Evolutionary conservation across 2,797 vertebrate genomes (phyloP), one percentile per base, ranked within the genome.

Genomic region (Eulemur mongoz): DNA sequence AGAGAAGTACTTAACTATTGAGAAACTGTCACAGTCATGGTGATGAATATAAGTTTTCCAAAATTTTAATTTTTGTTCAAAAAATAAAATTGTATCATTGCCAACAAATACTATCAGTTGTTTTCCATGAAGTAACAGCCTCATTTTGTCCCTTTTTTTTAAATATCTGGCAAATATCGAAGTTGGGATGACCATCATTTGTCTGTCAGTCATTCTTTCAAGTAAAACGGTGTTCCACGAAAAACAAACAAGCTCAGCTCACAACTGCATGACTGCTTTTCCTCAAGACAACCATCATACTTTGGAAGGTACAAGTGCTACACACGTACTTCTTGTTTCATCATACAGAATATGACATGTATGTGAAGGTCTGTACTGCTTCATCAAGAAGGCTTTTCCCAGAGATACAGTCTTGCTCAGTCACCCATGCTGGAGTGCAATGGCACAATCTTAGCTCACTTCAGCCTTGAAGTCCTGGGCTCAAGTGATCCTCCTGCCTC

Each of bases 61-160:
- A 95, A 93, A 32, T 52, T 87, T 82, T 40, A 82, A 75, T 38
- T 91, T 90, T 81, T 89, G 30, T 27, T 76, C 89, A 27, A 96
- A 95, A 91, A 93, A 40, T 82, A 90, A 92, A 76, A 91, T 91
- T 92, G 70, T 93, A 89, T 70, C 82, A 93, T 3, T 90, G 92
- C 48, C 81, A 96, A 95, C 48, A 96, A 72, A 40, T 40, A 40
- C 10, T 50, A 22, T 75, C 57, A 65, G 32, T 76, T 89, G 65
- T 78, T 97, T 95, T 96, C 70, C 90, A 87, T 94, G 38, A 87
- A 93, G 63, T 61, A 89, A 94, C 12, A 78, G 15, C 32, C 27
- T 76, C 23, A 17, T n/a, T 94, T 73, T 95, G 30, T 95, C 87
- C 87, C 70, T 52, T 89, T 90, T 73, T 32, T n/a, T 61, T 91